Evolutionary conservation across 2,888 invertebrate genomes (phyloP).

Genomic region (Cactoblastis cactorum): DNA sequence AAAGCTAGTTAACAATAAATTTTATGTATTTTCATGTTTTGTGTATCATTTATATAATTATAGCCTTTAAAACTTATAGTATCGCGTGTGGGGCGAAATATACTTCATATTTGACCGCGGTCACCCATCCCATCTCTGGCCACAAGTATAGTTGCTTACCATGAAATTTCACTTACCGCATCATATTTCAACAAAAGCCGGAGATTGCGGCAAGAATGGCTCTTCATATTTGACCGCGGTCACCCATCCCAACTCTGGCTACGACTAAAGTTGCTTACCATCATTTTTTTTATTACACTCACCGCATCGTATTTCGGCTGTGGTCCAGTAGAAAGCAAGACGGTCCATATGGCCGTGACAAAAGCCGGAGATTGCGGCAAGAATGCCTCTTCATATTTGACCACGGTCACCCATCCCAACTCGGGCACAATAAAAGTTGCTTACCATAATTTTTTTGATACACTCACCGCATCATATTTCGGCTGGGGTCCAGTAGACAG

Average conservation of each 20-base stretch:
- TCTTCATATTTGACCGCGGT: not conserved
- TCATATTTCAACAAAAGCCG: too few species aligned
- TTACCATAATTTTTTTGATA: not conserved
- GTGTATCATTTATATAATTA: too few species aligned
- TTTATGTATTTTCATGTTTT: too few species aligned
- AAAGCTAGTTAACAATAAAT: too few species aligned
- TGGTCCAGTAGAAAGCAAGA: too few species aligned
- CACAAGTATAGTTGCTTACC: not conserved
- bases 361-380: constrained; percentile 51
- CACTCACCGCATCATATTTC: constrained; percentile 92
- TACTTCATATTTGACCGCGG: not conserved
- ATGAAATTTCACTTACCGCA: constrained; percentile 77
- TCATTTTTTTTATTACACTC: not conserved
- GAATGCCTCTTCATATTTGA: constrained; percentile 1
- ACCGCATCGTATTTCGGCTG: too few species aligned
- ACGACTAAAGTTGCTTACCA: not conserved
- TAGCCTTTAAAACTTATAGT: not conserved
- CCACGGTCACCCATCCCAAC: not conserved
- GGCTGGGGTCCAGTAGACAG: constrained; percentile 90
- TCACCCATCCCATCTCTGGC: not conserved
- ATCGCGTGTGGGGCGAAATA: not conserved
- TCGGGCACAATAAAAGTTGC: too few species aligned
- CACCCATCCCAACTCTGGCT: too few species aligned
- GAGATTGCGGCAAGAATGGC: constrained; percentile 81
- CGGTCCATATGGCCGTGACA: too few species aligned